Evolutionary conservation across 2,797 vertebrate species (phyloP), one percentile per base, ranked within the genome.

Genomic region (Fistularia tabacaria): DNA sequence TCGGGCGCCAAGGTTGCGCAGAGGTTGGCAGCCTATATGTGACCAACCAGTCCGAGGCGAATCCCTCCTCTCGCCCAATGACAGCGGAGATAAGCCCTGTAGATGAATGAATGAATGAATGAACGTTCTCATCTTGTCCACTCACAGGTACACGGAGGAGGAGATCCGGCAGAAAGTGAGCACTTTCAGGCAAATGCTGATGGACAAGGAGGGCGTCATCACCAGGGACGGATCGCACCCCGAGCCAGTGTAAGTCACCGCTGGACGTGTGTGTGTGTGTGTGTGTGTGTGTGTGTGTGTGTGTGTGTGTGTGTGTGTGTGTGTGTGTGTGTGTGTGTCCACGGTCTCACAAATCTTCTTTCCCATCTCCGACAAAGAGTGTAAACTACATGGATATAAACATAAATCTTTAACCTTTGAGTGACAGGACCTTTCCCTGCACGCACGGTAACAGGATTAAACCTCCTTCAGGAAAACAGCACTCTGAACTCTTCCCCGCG

Each of bases 191-290:
- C 97, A 99, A 64, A 99, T 99, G 97, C 88, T 99, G 89, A 98
- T 99, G 97, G 97, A 99, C 87, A 99, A 99, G 82, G 97, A 99
- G 62, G 97, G 97, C 0, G 96, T 99, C 38, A 93, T 98, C 76
- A 95, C 94, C 78, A 92, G 95, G 76, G 95, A 97, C 51, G 94
- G 96, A 59, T 88, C 94, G 50, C 91, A 95, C 6, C 89, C 91
- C 10, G 91, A 90, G 59, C 94, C 94, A 43, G 77, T 92, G 97
- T 99, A 80, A 96, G 96, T 92, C n/a, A 46, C 7, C n/a, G 14
- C 3, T 46, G 5, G 3, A 46, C 25, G 13, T 46, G 45, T 3
- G 10, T 12, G 11, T 45, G 11, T 45, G 43, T 45, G 43, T 42
- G 41, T 42, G 41, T 42, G 9, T 42, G 9, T 42, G 9, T 42